These are phyloP conservation scores for Edolisoma coerulescens DNA, from an alignment of 2,113 vertebrate species.

Conservation along the genomic window DNA sequence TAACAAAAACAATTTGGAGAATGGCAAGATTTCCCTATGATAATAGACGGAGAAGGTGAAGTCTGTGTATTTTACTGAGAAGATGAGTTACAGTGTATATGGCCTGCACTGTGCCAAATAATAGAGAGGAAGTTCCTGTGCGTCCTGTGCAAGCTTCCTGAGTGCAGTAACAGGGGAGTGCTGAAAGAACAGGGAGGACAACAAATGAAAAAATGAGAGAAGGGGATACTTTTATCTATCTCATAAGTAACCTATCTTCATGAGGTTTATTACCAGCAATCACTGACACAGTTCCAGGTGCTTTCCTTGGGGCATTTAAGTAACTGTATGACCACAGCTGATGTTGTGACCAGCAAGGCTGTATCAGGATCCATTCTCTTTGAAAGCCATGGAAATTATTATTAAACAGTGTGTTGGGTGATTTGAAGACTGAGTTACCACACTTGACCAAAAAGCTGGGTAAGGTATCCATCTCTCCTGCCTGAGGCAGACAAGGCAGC, in stretches of 20 bases:
- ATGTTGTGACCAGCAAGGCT: background rate
- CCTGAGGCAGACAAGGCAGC: background rate
- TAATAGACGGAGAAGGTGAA: background rate
- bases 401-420: background rate
- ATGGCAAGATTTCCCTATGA: background rate
- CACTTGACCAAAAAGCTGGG: background rate
- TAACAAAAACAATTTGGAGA: background rate
- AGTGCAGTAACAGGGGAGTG: background rate
- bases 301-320: background rate
- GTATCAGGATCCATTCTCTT: background rate
- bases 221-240: background rate
- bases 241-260: background rate
- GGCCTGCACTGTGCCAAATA: background rate
- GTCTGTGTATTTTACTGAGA: background rate
- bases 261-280: background rate
- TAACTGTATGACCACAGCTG: background rate
- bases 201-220: background rate
- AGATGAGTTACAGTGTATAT: background rate
- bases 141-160: background rate
- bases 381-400: background rate
- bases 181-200: background rate
- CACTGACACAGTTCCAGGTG: background rate
- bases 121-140: background rate
- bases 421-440: background rate
- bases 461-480: background rate